Conservation (phyloP, 2,888 invertebrate species). For the Nomada lathburiana region DNA sequence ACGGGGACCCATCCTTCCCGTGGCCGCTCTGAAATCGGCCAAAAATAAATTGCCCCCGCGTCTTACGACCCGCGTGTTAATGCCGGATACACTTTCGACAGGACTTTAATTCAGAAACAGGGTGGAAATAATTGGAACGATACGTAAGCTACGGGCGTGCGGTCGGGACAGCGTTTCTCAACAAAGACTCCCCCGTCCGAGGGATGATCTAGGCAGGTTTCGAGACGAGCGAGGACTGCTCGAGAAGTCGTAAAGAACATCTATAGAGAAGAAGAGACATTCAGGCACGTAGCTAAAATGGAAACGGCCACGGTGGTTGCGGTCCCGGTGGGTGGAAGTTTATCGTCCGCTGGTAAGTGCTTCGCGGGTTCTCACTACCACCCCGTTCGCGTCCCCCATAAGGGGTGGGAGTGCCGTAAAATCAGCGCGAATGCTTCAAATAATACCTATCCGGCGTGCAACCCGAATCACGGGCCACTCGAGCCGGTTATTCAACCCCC, state of each 20-base stretch:
- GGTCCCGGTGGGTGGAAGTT: constrained; percentile 73
- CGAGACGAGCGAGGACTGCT: constrained; percentile 52
- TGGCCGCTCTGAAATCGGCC: neutral
- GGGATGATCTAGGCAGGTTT: constrained; percentile 55
- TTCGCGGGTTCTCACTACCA: constrained; percentile 73
- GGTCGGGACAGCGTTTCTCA: neutral
- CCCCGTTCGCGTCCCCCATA: constrained; percentile 37
- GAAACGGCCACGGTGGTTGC: constrained; percentile 71
- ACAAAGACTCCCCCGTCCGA: constrained; percentile 19
- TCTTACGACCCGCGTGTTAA: neutral
- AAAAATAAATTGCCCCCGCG: neutral
- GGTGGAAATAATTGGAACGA: neutral
- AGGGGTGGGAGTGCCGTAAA: constrained; percentile 67
- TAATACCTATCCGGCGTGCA: constrained; percentile 47
- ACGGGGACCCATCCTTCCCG: neutral
- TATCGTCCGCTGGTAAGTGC: constrained; percentile 74
- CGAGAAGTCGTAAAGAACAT: constrained; percentile 75
- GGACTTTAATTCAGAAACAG: neutral
- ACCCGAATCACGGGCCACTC: neutral
- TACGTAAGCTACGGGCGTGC: neutral
- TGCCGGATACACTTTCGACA: neutral
- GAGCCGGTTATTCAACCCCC: neutral
- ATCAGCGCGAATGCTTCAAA: constrained; percentile 74
- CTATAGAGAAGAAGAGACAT: constrained; percentile 64
- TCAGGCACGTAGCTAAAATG: constrained; percentile 75